These are phyloP conservation scores for Bombus breviceps DNA, from an alignment of 1,140 invertebrate species.

Conservation along the genomic window DNA sequence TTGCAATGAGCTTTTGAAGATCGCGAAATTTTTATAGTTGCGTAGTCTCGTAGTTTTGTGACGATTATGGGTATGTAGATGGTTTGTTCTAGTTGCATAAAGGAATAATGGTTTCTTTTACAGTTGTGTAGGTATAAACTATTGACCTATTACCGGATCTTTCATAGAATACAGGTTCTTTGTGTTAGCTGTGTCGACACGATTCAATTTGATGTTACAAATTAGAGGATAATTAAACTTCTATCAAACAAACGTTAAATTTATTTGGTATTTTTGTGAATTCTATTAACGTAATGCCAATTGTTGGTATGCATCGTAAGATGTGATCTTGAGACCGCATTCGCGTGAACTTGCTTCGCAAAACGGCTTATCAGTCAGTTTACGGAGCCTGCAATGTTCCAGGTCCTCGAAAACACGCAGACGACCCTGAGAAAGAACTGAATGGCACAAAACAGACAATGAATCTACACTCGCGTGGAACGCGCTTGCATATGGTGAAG, in stretches of 20 bases:
- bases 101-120: neutral
- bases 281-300: neutral
- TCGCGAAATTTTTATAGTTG: neutral
- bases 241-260: neutral
- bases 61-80: neutral
- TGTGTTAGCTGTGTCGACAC: no score
- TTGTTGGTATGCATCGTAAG: no score
- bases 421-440: conserved; percentile 71
- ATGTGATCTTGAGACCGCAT: no score
- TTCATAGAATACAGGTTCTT: no score
- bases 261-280: neutral
- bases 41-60: neutral
- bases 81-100: neutral
- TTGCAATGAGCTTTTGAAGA: neutral
- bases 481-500: conserved; percentile 59
- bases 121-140: no score
- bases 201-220: neutral
- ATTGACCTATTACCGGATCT: no score
- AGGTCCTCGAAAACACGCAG: conserved; percentile 22
- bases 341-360: no score
- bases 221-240: neutral
- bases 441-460: conserved; percentile 69
- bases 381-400: conserved; percentile 15
- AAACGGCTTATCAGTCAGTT: no score
- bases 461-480: conserved; percentile 59